Evolutionary conservation across 2,113 vertebrate genomes (phyloP).

Genomic region (Saccopteryx bilineata): DNA sequence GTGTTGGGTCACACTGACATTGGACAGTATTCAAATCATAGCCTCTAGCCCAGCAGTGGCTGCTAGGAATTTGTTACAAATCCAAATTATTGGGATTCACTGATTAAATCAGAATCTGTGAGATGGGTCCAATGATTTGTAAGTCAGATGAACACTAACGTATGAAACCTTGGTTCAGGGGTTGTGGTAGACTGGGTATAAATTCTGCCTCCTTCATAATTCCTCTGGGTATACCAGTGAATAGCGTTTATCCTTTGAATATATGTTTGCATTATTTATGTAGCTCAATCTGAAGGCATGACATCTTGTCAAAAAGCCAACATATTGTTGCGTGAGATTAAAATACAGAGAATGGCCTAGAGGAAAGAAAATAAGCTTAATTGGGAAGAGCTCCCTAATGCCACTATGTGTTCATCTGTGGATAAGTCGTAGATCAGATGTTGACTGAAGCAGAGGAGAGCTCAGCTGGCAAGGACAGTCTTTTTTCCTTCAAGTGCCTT

Average conservation of each 20-base stretch:
- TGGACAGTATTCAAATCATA: not conserved
- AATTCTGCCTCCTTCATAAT: not conserved
- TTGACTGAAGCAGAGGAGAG: not conserved
- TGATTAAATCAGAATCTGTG: not conserved
- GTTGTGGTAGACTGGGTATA: not conserved
- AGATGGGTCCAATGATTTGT: not conserved
- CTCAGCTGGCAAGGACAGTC: not conserved
- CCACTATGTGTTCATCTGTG: not conserved
- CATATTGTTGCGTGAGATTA: not conserved
- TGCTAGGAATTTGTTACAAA: not conserved
- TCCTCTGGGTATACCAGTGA: not conserved
- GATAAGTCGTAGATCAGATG: not conserved
- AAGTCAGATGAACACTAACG: not conserved
- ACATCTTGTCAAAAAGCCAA: not conserved
- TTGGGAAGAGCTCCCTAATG: not conserved
- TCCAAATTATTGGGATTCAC: not conserved
- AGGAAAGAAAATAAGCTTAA: conserved; percentile 24
- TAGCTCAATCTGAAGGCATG: conserved; percentile 20
- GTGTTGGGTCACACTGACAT: not conserved
- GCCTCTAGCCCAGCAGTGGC: not conserved
- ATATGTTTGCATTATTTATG: conserved; percentile 17
- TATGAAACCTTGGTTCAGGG: not conserved
- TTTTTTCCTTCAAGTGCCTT: not conserved
- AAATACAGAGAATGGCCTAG: conserved; percentile 40
- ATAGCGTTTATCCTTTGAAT: conserved; percentile 19